phyloP scores from a whole-genome alignment of 2,888 invertebrate species.

The Chloroclystis v-ata region DNA sequence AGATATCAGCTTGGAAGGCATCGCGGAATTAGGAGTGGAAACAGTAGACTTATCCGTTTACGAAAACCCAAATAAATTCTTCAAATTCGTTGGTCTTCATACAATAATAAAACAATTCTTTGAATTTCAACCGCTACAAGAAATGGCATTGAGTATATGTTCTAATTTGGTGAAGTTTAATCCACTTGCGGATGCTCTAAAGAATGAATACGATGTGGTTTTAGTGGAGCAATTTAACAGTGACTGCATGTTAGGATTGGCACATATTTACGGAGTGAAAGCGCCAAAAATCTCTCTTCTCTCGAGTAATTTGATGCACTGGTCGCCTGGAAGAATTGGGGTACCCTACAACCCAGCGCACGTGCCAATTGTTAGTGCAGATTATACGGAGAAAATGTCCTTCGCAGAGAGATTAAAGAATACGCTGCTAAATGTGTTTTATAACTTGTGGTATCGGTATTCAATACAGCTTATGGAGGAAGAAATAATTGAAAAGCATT shows the following conservation, averaged over 20 bases:
- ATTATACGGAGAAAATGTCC: constrained; percentile 65
- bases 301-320: constrained; percentile 78
- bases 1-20: constrained; percentile 60
- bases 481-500: constrained; percentile 58
- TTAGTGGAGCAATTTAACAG: constrained; percentile 81
- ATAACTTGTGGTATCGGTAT: constrained; percentile 54
- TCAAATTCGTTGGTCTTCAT: constrained; percentile 44
- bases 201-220: constrained; percentile 79
- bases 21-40: constrained; percentile 55
- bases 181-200: constrained; percentile 54
- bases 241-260: constrained; percentile 81
- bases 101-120: constrained; percentile 42
- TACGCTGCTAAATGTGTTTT: constrained; percentile 44
- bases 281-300: constrained; percentile 77
- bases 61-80: constrained; percentile 41
- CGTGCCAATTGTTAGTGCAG: constrained; percentile 73
- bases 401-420: constrained; percentile 71
- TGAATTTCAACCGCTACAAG: constrained; percentile 49
- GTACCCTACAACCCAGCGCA: constrained; percentile 72
- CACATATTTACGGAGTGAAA: constrained; percentile 69
- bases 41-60: constrained; percentile 47
- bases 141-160: constrained; percentile 56
- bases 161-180: constrained; percentile 55
- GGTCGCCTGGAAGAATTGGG: constrained; percentile 66
- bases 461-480: constrained; percentile 55